phyloP scores from a whole-genome alignment of 2,888 invertebrate species.

The Amphipoea oculea region DNA sequence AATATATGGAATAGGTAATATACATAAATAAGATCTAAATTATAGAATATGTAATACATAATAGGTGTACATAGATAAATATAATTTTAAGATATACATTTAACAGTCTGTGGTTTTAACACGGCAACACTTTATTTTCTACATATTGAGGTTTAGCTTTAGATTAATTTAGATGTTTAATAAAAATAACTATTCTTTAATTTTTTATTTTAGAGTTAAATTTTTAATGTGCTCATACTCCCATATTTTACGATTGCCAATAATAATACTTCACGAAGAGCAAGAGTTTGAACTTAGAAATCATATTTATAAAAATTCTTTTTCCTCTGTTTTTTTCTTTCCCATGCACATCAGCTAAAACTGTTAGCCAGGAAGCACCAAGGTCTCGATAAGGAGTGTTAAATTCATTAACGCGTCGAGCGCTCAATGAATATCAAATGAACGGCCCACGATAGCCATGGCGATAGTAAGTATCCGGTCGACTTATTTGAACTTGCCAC shows the following conservation, averaged over 20 bases:
- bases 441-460: conserved; percentile 27
- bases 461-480: conserved; percentile 45
- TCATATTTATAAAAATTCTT: neutral
- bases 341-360: neutral
- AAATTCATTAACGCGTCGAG: conserved; percentile 44
- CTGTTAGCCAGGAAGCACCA: conserved; percentile 29
- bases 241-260: neutral
- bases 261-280: neutral
- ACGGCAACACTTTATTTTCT: conserved; percentile 5
- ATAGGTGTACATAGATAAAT: conserved; percentile 24
- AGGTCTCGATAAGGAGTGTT: conserved; percentile 44
- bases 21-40: neutral
- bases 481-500: conserved; percentile 20
- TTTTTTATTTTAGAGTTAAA: neutral
- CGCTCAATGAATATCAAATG: conserved; percentile 55
- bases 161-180: neutral
- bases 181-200: neutral
- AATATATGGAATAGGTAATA: neutral
- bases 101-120: neutral
- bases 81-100: neutral
- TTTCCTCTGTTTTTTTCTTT: neutral
- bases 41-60: neutral
- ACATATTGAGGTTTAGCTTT: neutral
- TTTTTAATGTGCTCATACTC: neutral
- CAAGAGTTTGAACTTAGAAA: neutral